Conservation (phyloP, 2,113 vertebrate genomes). For the Sceloporus tristichus region DNA sequence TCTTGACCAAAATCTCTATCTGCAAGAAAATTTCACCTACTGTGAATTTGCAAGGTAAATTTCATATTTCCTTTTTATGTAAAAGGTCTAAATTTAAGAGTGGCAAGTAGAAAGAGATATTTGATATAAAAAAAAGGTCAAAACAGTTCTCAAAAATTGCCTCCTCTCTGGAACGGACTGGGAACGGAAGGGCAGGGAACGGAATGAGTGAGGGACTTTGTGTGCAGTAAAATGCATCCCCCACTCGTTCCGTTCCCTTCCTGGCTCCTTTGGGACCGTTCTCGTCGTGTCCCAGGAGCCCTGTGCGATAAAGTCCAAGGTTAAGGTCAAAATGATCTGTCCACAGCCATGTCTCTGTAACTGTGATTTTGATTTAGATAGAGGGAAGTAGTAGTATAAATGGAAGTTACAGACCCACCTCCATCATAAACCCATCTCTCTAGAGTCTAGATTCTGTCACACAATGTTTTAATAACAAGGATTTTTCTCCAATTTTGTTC, state of each 20-base stretch:
- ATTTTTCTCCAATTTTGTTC: no score
- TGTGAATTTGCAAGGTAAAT: neutral
- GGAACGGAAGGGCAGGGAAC: no score
- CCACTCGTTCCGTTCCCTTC: no score
- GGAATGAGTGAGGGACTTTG: no score
- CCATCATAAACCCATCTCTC: neutral
- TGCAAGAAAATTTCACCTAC: neutral
- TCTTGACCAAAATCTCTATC: neutral
- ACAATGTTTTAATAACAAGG: neutral
- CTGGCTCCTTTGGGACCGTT: no score
- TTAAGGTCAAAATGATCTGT: neutral
- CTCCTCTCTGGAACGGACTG: no score
- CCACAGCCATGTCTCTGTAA: neutral
- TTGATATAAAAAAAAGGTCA: neutral
- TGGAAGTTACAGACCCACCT: neutral
- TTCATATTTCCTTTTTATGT: neutral
- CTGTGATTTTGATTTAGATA: no score
- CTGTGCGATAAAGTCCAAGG: no score
- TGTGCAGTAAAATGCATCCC: no score
- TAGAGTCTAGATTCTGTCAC: neutral
- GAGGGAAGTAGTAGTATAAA: neutral
- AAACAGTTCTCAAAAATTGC: no score
- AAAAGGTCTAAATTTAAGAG: neutral
- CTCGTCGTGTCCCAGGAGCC: no score
- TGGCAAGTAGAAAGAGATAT: neutral